Base-by-base conservation (phyloP, 2,888 invertebrate species). In the Dicyrtomina minuta region DNA sequence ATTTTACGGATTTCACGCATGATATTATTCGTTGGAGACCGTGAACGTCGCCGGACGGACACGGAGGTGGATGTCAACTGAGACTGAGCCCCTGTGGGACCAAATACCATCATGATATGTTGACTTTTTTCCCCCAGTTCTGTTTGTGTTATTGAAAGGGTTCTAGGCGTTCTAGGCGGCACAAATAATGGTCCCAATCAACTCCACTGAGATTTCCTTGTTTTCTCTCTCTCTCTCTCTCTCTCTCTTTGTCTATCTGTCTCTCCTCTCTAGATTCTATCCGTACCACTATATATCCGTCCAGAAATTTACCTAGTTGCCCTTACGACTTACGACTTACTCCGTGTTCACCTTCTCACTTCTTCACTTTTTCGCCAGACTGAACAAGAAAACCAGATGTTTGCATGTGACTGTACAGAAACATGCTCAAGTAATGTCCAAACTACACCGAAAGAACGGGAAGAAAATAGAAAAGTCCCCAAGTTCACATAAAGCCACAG, bases 1-100 rank as follows among this genome's bases (percentile, higher is more conserved):
- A 78, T 78, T 75, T 77, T 78, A 5, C 77, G 68, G 20, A 78
- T 78, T 75, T 78, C 78, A 53, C 73, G 70, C 59, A 77, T 70
- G 43, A 72, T 51, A 51, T 58, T 68, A 13, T 44, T 46, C 20
- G 62, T 26, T 22, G 65, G 65, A 24, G 70, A 58, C 17, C 65
- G 64, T 3, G 65, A 64, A 49, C 33, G 53, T 55, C 49, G 17
- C 13, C 68, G 51, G 10, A 17, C 17, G 41, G 39, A 33, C 10
- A 26, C 8, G 6, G 58, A 59, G 4, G 46, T 17, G n/a, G 27
- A 39, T 33, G 33, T 33, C 33, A 33, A 33, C 33, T 33, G 33
- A n/a, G 41, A 58, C 64, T 64, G 64, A 51, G 51, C 17, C 22
- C 64, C 64, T 64, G 24, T 64, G 53, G 27, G 62, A 51, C 49